These are phyloP conservation scores for Hemithea aestivaria DNA, from an alignment of 2,888 invertebrate species.

Conservation along the genomic window DNA sequence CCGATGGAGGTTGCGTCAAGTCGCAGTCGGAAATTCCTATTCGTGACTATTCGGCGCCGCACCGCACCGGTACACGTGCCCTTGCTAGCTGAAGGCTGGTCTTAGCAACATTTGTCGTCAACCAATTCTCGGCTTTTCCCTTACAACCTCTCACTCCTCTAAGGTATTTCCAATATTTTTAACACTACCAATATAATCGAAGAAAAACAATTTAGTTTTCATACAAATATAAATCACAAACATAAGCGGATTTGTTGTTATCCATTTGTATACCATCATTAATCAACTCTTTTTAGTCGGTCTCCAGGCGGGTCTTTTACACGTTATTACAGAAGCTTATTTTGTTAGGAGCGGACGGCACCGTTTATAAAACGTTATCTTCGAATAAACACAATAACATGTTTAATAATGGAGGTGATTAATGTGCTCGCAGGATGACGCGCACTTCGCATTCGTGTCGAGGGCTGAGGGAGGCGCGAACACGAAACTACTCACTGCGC, in stretches of 20 bases:
- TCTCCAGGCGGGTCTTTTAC: slow-evolving; percentile 60
- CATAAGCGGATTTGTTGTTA: slow-evolving; percentile 36
- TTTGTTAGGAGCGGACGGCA: slow-evolving; percentile 72
- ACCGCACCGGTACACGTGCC: no score
- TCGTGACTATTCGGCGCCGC: slow-evolving; percentile 38
- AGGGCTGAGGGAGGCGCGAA: slow-evolving; percentile 65
- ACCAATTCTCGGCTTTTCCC: slow-evolving; percentile 6
- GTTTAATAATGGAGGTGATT: slow-evolving; percentile 77
- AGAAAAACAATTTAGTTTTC: slow-evolving; percentile 14
- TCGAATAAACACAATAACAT: slow-evolving; percentile 77
- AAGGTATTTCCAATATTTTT: slow-evolving; percentile 10
- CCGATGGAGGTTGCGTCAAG: slow-evolving; percentile 39
- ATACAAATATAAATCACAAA: slow-evolving; percentile 19
- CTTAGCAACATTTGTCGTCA: no score
- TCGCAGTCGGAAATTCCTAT: slow-evolving; percentile 50
- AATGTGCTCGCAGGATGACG: slow-evolving; percentile 76
- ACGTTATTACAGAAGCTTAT: slow-evolving; percentile 76
- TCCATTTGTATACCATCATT: slow-evolving; percentile 41
- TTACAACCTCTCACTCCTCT: slow-evolving; percentile 1
- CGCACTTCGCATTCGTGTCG: slow-evolving; percentile 64
- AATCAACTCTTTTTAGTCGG: slow-evolving; percentile 61
- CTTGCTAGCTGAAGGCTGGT: no score
- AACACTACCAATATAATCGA: slow-evolving; percentile 4
- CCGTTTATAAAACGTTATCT: slow-evolving; percentile 78
- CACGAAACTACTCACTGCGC: slow-evolving; percentile 45